Evolutionary conservation across 2,113 vertebrate species (phyloP).

Genomic region (Dipodomys merriami): DNA sequence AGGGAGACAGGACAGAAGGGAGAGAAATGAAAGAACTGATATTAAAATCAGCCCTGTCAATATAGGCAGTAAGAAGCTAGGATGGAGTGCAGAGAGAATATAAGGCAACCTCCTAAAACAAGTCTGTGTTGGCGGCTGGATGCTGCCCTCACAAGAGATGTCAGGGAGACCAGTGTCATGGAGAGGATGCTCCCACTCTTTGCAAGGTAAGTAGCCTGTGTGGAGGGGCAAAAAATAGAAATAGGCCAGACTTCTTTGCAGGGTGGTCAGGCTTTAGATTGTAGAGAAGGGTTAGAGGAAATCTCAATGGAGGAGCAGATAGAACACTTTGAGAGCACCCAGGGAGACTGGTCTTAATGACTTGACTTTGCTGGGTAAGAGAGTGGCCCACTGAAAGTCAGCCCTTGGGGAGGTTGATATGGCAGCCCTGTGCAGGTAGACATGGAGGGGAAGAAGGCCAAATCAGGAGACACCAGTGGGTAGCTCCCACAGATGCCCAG

Average conservation of each 20-base stretch:
- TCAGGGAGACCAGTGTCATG: neutral
- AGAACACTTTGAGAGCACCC: neutral
- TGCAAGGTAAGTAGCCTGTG: neutral
- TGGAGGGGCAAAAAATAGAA: neutral
- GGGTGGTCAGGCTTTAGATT: neutral
- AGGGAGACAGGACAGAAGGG: neutral
- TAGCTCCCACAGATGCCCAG: slow-evolving; percentile 33
- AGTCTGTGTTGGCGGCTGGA: neutral
- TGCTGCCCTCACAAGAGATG: neutral
- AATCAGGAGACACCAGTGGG: neutral
- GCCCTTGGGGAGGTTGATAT: neutral
- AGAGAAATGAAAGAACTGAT: neutral
- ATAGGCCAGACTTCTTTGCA: neutral
- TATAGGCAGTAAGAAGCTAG: neutral
- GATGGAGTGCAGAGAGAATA: neutral
- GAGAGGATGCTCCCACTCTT: neutral
- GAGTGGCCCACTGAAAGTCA: neutral
- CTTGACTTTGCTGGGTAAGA: neutral
- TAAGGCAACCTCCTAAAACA: neutral
- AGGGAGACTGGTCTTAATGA: neutral
- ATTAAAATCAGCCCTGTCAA: neutral
- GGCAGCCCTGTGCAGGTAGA: neutral
- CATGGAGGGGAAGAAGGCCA: neutral
- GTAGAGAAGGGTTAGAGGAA: neutral
- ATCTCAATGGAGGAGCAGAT: neutral